Percentiles rank a stretch among this genome's conserved stretches.
Evolutionary conservation across 2,888 invertebrate genomes (phyloP).

Genomic region (Epistrophella euchroma): DNA sequence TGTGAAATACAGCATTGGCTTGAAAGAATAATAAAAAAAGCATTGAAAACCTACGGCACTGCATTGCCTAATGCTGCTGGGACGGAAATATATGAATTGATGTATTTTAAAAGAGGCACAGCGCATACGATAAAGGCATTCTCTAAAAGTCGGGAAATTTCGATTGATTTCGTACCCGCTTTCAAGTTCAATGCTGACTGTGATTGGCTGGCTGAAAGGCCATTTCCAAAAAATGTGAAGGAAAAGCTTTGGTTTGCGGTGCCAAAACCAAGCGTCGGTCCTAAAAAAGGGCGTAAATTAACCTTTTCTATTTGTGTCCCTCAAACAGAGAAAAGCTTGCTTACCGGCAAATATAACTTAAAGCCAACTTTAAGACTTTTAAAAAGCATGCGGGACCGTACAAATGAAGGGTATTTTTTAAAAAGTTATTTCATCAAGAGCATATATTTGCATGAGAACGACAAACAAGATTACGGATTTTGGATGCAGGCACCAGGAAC

Average conservation of each 20-base stretch:
- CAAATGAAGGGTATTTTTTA: slow-evolving; percentile 27
- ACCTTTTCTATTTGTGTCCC: slow-evolving; percentile 77
- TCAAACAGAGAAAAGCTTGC: slow-evolving; percentile 70
- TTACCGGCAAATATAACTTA: slow-evolving; percentile 73
- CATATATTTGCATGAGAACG: slow-evolving; percentile 76
- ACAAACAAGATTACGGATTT: slow-evolving; percentile 25
- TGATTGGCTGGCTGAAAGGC: slow-evolving; percentile 60
- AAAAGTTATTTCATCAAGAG: slow-evolving; percentile 78
- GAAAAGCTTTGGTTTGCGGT: slow-evolving; percentile 76
- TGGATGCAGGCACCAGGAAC: slow-evolving; percentile 69
- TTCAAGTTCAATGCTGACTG: slow-evolving; percentile 61
- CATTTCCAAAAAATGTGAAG: slow-evolving; percentile 37
- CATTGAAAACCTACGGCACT: slow-evolving; percentile 10
- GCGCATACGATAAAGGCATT: slow-evolving; percentile 77
- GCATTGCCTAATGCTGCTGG: neutral
- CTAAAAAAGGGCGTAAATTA: neutral
- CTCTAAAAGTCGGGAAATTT: slow-evolving; percentile 8
- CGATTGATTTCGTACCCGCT: slow-evolving; percentile 78
- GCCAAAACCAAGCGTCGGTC: slow-evolving; percentile 72
- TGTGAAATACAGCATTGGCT: slow-evolving; percentile 78
- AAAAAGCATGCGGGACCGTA: slow-evolving; percentile 77
- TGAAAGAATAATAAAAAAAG: slow-evolving; percentile 42
- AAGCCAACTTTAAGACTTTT: slow-evolving; percentile 77
- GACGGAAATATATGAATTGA: slow-evolving; percentile 54
- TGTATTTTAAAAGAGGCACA: slow-evolving; percentile 67